Evolutionary conservation across 1,140 invertebrate genomes (phyloP), one percentile per base, ranked within the genome.

Genomic region (Drosophila santomea): DNA sequence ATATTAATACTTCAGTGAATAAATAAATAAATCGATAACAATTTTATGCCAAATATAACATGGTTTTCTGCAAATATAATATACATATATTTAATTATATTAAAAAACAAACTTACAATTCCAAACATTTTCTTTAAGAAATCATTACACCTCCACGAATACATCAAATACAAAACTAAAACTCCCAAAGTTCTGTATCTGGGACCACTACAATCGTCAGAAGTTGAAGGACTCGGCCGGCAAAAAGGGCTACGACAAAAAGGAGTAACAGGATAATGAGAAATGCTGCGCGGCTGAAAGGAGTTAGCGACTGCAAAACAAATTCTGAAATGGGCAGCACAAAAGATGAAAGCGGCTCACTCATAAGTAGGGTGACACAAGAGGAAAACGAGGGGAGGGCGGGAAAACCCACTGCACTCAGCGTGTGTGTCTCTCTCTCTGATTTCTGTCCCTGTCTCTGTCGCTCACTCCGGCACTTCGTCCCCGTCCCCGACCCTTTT

Each of bases 331-430:
- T 82, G 79, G 69, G 68, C 63, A 66, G 67, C 69, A 88, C 79
- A 89, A 88, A 83, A 62, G 80, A 88, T 88, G 84, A 89, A 88
- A 83, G 83, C 75, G 60, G 56, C 59, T 48, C 72, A 61, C 79
- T 89, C 84, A 83, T 89, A 89, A 89, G 88, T 79, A 79, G 57
- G 56, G 51, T 52, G 41, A 44, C 44, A 41, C 45, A 36, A 17
- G 62, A 3, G 25, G 44, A 11, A 61, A 61, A 39, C 39, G 67
- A 11, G 45, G 14, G 69, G 17, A 17, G 28, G 45, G 12, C 25
- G 20, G 51, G 15, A 15, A 25, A 71, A 35, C 58, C 36, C 52
- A 71, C 52, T 63, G 38, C 51, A 66, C 41, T 41, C 76, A 47
- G 77, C 62, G 41, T 74, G 48, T 80, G 72, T 63, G 58, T 68